These are phyloP conservation scores for Ferrisia virgata DNA, from an alignment of 2,888 invertebrate genomes.

Conservation along the genomic window DNA sequence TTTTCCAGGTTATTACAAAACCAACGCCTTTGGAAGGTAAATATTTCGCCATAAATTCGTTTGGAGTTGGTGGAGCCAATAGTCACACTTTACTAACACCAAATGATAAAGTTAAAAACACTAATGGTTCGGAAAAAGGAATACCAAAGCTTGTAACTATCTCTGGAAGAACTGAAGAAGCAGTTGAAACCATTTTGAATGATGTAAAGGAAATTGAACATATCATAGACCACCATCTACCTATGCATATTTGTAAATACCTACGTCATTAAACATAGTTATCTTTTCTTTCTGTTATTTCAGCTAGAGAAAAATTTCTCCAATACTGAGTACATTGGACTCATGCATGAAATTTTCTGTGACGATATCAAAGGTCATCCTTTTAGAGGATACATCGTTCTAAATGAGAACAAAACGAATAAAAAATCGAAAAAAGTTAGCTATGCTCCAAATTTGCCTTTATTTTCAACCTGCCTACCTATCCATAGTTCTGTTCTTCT, in stretches of 20 bases:
- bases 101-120: no score
- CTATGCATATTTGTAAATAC: not conserved
- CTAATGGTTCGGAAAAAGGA: constrained; percentile 22
- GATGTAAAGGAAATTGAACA: not conserved
- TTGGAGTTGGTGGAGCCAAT: constrained; percentile 39
- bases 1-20: constrained; percentile 50
- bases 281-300: constrained; percentile 54
- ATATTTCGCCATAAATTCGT: constrained; percentile 54
- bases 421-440: constrained; percentile 44
- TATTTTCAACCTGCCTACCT: no score
- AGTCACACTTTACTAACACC: not conserved
- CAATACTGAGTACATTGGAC: constrained; percentile 48
- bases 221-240: not conserved
- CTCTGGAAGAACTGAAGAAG: constrained; percentile 47
- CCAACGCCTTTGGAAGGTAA: constrained; percentile 54
- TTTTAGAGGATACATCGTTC: constrained; percentile 54
- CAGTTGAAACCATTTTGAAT: not conserved
- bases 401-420: constrained; percentile 52
- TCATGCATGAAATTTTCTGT: constrained; percentile 46
- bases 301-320: constrained; percentile 48
- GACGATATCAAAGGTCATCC: constrained; percentile 41
- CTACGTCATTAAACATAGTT: constrained; percentile 50
- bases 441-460: constrained; percentile 46
- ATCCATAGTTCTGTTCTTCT: no score
- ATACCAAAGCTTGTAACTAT: constrained; percentile 49